phyloP scores from a whole-genome alignment of 23 tunicate genomes.

The Halocynthia aurantium region DNA sequence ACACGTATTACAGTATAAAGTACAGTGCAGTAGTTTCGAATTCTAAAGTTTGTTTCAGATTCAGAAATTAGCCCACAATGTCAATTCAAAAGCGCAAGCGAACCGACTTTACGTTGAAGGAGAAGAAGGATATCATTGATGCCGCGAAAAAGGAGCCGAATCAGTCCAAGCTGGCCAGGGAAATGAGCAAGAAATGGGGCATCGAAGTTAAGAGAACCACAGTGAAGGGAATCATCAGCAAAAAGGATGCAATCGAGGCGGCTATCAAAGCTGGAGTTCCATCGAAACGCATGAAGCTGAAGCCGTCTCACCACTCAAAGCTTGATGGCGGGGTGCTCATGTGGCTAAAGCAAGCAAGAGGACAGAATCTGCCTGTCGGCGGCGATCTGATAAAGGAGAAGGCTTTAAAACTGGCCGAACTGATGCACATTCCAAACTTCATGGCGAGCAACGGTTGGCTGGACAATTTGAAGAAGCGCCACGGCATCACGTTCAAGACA shows the following conservation, averaged over 20 bases:
- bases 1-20: too few relatives aligned
- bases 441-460: slow-evolving; percentile 36
- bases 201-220: slow-evolving; percentile 28
- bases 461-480: slow-evolving; percentile 35
- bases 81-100: too few relatives aligned
- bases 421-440: slow-evolving; percentile 37
- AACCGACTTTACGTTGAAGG: too few relatives aligned
- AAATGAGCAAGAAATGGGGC: slow-evolving; percentile 39
- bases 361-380: slow-evolving; percentile 6
- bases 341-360: slow-evolving; percentile 31
- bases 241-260: slow-evolving; percentile 24
- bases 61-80: too few relatives aligned
- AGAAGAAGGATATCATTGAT: too few relatives aligned
- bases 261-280: slow-evolving; percentile 20
- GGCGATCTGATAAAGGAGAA: slow-evolving; percentile 21
- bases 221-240: slow-evolving; percentile 14
- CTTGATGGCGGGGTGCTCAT: slow-evolving; percentile 35
- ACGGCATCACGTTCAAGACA: slow-evolving; percentile 37
- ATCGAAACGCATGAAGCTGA: slow-evolving; percentile 19
- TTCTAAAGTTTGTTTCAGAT: too few relatives aligned
- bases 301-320: too few relatives aligned
- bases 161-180: slow-evolving; percentile 41
- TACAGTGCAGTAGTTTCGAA: too few relatives aligned
- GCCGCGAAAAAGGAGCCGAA: slow-evolving; percentile 10
- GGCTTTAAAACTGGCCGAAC: slow-evolving; percentile 10